Base-by-base conservation (phyloP, 1,140 invertebrate species). In the Ceratitis capitata region DNA sequence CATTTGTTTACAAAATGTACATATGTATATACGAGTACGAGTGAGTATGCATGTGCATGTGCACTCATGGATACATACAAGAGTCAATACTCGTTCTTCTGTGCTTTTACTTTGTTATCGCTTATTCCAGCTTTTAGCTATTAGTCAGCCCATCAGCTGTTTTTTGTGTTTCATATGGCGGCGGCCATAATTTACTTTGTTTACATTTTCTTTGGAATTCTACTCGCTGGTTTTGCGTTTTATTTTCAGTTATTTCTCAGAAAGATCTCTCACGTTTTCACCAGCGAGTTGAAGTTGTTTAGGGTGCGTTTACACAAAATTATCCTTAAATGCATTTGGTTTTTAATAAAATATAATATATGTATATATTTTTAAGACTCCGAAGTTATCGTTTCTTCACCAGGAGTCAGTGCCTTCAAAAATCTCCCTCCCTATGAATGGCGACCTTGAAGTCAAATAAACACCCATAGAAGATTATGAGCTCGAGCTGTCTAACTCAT, bases 221-320 rank as follows among this genome's bases (percentile, higher is more conserved):
- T 35, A 83, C 49, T 53, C 49, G 53, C 6, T 83, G 82, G n/a
- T 51, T 83, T 51, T 83, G 16, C 32, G 82, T 56, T 51, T 47
- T 83, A 26, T 83, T 23, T 53, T 23, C 69, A 78, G 19, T 78
- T 78, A 19, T 14, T 35, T 45, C 69, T 1, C 10, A 12, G 64
- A 23, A 16, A 12, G 35, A 78, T 78, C 69, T 39, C 19, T 45
- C 23, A 12, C 14, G 42, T 42, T 78, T 78, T 19, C 35, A 78
- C 19, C n/a, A 45, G 69, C 69, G 69, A 78, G 39, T 78, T 39
- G 3, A 23, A 47, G 1, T 26, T 6, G 23, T 16, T 78, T 45
- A 78, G 39, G 19, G n/a, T 9, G 26, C 12, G 69, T 78, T 78
- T 78, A 78, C 69, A 61, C 9, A n/a, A n/a, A 56, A 56, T 53